Conservation (phyloP, 2,797 vertebrate species). For the Borostomias antarcticus region DNA sequence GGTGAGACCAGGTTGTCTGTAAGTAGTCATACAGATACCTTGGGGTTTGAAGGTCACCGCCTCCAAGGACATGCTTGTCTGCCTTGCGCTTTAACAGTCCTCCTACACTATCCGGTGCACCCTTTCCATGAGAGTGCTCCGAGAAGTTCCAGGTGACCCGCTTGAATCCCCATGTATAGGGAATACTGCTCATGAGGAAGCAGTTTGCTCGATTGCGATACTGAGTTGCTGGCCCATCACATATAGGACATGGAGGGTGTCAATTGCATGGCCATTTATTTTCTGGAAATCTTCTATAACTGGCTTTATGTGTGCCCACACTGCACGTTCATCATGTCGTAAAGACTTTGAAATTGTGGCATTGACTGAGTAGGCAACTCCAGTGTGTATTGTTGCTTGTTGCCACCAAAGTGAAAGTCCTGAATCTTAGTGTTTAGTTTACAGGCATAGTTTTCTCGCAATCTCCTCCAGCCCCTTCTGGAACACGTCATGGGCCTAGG, state of each 20-base stretch:
- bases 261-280: slow-evolving; percentile 12
- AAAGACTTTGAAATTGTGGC: slow-evolving; percentile 20
- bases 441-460: slow-evolving; percentile 8
- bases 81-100: slow-evolving; percentile 15
- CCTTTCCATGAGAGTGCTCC: slow-evolving; percentile 11
- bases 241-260: slow-evolving; percentile 11
- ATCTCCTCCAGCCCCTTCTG: slow-evolving; percentile 14
- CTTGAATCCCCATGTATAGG: slow-evolving; percentile 24
- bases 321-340: slow-evolving; percentile 24
- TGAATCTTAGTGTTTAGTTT: slow-evolving; percentile 20
- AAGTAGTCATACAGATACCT: slow-evolving; percentile 20
- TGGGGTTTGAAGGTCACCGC: slow-evolving; percentile 23
- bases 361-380: slow-evolving; percentile 5
- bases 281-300: slow-evolving; percentile 7
- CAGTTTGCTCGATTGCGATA: slow-evolving; percentile 25
- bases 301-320: slow-evolving; percentile 24
- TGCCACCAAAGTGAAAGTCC: slow-evolving; percentile 19
- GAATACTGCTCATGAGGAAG: slow-evolving; percentile 22
- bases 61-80: slow-evolving; percentile 26
- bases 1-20: no score
- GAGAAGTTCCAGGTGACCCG: slow-evolving; percentile 25
- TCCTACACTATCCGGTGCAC: slow-evolving; percentile 23
- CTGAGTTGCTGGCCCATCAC: slow-evolving; percentile 29
- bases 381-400: slow-evolving; percentile 19
- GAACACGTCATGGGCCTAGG: background rate